Percentiles rank a stretch among this genome's conserved stretches.
These are phyloP conservation scores for Rhabdophis nuchalis DNA, from an alignment of 2,797 vertebrate species.

Conservation along the genomic window DNA sequence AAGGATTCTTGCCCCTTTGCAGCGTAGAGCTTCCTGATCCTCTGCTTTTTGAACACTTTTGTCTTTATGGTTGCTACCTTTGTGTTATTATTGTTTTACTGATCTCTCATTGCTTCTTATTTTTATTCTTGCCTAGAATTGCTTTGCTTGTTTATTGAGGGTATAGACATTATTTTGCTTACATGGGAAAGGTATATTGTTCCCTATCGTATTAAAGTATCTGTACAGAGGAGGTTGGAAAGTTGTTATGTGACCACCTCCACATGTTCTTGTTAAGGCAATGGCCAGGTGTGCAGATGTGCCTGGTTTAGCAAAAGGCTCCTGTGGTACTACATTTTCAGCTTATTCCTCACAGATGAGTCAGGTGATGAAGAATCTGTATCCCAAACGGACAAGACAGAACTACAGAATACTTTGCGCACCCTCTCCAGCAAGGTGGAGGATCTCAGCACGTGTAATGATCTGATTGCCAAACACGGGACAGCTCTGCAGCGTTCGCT, in stretches of 20 bases:
- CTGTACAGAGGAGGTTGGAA: neutral
- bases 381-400: conserved; percentile 82
- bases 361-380: conserved; percentile 86
- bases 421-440: conserved; percentile 91
- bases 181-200: neutral
- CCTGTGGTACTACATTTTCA: neutral
- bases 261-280: neutral
- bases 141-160: neutral
- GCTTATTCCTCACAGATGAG: conserved; percentile 76
- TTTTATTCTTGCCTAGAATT: neutral
- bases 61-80: neutral
- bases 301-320: neutral
- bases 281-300: neutral
- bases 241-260: neutral
- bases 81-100: neutral
- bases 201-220: too few species aligned
- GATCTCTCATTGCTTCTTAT: neutral
- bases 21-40: neutral
- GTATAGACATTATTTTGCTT: neutral
- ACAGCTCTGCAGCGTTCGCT: conserved; percentile 93
- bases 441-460: conserved; percentile 93
- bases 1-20: neutral
- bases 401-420: conserved; percentile 88
- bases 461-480: conserved; percentile 95
- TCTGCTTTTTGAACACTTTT: neutral